A percentile compares a stretch with the other conserved stretches of the same genome.
Evolutionary conservation across 1,140 invertebrate genomes (phyloP).

Genomic region (Phocides pigmalion): DNA sequence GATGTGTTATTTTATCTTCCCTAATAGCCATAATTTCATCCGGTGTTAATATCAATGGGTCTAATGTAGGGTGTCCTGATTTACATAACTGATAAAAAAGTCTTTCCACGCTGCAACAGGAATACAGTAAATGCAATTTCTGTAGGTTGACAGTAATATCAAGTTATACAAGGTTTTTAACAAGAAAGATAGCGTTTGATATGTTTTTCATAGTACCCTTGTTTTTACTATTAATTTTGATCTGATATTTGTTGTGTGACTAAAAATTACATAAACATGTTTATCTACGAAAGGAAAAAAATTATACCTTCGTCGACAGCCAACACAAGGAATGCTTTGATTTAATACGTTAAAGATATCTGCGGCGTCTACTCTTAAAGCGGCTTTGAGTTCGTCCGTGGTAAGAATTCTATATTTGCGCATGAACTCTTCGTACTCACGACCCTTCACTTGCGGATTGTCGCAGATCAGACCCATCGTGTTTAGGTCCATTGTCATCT

Average conservation of each 20-base stretch:
- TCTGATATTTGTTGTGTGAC: too few species aligned
- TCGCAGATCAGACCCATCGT: slow-evolving; percentile 92
- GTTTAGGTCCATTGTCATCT: slow-evolving; percentile 97
- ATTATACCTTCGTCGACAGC: slow-evolving; percentile 93
- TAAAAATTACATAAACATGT: too few species aligned
- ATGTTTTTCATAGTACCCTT: too few species aligned
- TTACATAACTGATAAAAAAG: slow-evolving; percentile 92
- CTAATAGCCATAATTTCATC: slow-evolving; percentile 90
- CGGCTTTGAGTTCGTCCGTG: slow-evolving; percentile 90
- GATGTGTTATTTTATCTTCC: slow-evolving; percentile 90
- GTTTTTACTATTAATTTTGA: too few species aligned
- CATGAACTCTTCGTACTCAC: slow-evolving; percentile 92
- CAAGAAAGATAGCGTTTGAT: too few species aligned
- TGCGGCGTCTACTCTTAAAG: slow-evolving; percentile 92
- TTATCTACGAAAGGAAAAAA: background rate
- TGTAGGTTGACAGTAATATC: too few species aligned
- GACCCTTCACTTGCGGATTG: slow-evolving; percentile 89
- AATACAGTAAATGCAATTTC: background rate
- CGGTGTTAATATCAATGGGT: slow-evolving; percentile 89
- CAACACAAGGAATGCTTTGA: slow-evolving; percentile 96
- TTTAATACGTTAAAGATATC: slow-evolving; percentile 93
- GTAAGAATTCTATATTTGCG: slow-evolving; percentile 91
- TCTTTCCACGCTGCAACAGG: slow-evolving; percentile 90
- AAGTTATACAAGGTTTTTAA: too few species aligned
- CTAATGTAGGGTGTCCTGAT: slow-evolving; percentile 92